Evolutionary conservation across 2,797 vertebrate species (phyloP), one percentile per base, ranked within the genome.

Genomic region (Hapalemur alaotrensis): DNA sequence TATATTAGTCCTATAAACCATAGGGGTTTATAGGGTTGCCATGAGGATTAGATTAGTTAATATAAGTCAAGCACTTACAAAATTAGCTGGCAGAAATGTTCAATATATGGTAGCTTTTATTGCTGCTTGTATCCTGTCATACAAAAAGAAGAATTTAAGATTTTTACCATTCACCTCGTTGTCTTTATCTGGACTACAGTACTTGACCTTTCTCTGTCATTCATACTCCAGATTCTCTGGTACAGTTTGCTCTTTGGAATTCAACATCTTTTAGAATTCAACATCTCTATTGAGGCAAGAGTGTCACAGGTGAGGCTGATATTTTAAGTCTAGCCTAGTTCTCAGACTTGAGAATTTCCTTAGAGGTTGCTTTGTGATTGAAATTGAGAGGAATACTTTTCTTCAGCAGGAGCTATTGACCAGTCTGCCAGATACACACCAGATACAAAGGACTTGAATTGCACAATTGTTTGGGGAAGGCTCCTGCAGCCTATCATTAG

Each of bases 311-410:
- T 94, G 43, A 94, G 63, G 28, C 18, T 90, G 65, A 50, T 63
- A 30, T 73, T 92, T 91, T 78, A 88, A 94, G 82, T 90, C 83
- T 46, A 95, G 67, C 14, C 80, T 96, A 28, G 57, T 87, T 95
- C 93, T 32, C 38, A 82, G 43, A 59, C 41, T 92, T 63, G 67
- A 96, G 80, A 95, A 96, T 95, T 97, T 93, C 89, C 89, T 93
- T 75, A 80, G 75, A 96, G 91, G 46, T 82, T 94, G 43, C 61
- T 93, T 93, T 97, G 86, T 88, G 76, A 95, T 82, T 90, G 80
- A 95, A 98, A 98, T 97, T 96, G 97, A 97, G 97, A 98, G 85
- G 65, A 96, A 97, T 97, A 91, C 72, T 98, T 98, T 97, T 97
- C 90, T 97, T 98, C 96, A 96, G 75, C 41, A 86, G 65, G 79